These are phyloP conservation scores for Ostrea denselamellosa DNA, from an alignment of 1,140 invertebrate genomes.

Conservation along the genomic window DNA sequence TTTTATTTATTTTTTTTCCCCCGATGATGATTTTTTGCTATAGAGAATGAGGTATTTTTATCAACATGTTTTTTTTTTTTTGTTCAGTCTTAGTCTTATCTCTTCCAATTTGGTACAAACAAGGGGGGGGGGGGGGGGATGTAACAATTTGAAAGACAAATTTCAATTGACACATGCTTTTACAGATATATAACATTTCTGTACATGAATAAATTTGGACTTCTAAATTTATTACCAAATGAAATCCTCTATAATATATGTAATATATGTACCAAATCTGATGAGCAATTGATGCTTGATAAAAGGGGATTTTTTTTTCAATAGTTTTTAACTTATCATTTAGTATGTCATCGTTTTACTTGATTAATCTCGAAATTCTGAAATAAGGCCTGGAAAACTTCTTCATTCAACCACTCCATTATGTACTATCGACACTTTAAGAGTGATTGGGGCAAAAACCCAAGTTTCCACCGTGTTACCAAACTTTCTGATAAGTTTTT, in stretches of 20 bases:
- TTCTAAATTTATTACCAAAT: not conserved
- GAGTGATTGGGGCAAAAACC: not conserved
- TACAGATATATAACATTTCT: not conserved
- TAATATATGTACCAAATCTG: not conserved
- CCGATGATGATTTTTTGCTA: not conserved
- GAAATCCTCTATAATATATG: not conserved
- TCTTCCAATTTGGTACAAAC: not conserved
- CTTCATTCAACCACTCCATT: not conserved
- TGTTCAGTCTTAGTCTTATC: constrained; percentile 13
- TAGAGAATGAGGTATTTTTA: constrained; percentile 26
- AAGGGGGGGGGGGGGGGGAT: too few species aligned
- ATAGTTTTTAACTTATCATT: not conserved
- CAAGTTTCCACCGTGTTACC: not conserved
- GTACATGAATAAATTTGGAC: not conserved
- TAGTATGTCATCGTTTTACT: not conserved
- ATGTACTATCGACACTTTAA: not conserved
- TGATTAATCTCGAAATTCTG: not conserved
- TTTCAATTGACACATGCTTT: constrained; percentile 11
- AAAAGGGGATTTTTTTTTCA: not conserved
- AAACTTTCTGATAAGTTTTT: not conserved
- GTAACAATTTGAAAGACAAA: too few species aligned
- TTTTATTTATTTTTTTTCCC: not conserved
- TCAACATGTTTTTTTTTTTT: not conserved
- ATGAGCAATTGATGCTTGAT: not conserved
- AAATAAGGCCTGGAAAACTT: not conserved